These are phyloP conservation scores for Brachirus orientalis DNA, from an alignment of 2,113 vertebrate species.

Conservation along the genomic window DNA sequence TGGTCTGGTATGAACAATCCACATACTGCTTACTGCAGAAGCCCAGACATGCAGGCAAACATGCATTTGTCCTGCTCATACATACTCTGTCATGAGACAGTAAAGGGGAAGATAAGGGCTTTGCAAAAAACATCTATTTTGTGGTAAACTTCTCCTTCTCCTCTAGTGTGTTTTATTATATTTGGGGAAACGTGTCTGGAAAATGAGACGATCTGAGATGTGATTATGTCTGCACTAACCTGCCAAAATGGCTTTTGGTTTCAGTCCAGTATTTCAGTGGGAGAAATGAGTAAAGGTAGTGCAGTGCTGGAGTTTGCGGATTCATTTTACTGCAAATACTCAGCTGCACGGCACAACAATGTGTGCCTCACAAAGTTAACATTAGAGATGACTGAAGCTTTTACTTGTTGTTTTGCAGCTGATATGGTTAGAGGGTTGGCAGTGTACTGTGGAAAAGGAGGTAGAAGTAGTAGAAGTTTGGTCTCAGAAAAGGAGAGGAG, in stretches of 20 bases:
- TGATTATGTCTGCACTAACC: not conserved
- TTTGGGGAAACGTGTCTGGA: not conserved
- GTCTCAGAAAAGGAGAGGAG: not conserved
- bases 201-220: too few relatives aligned
- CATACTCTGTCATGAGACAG: too few relatives aligned
- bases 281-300: not conserved
- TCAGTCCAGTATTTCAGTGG: not conserved
- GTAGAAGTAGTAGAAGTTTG: slow-evolving; percentile 8
- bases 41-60: too few relatives aligned
- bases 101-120: too few relatives aligned
- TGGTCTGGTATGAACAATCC: too few relatives aligned
- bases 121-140: too few relatives aligned
- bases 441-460: slow-evolving; percentile 9
- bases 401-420: not conserved
- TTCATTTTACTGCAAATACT: slow-evolving; percentile 7
- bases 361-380: not conserved
- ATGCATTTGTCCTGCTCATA: too few relatives aligned
- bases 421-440: not conserved
- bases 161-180: not conserved
- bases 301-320: not conserved
- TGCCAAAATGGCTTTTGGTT: not conserved
- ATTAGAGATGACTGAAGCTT: not conserved
- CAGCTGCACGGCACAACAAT: not conserved
- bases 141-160: not conserved
- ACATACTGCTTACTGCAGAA: too few relatives aligned